Conservation (phyloP, 1,140 invertebrate genomes). For the Drosophila arawakana region DNA sequence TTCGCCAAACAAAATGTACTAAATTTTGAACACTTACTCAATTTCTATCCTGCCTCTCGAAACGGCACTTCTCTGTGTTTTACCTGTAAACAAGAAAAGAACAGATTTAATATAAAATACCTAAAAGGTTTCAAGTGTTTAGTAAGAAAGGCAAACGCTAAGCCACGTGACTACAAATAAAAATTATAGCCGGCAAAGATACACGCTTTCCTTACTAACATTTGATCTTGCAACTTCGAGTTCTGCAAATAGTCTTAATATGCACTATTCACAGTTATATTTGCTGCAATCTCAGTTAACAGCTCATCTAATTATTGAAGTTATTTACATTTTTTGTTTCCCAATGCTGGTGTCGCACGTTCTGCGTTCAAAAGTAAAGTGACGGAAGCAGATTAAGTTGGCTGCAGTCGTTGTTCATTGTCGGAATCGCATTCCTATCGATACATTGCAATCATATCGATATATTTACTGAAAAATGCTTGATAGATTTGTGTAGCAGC, state of each 20-base stretch:
- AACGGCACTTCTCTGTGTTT: slow-evolving; percentile 13
- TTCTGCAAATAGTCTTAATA: slow-evolving; percentile 57
- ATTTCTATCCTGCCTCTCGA: slow-evolving; percentile 12
- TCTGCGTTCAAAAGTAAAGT: slow-evolving; percentile 18
- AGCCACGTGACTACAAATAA: slow-evolving; percentile 58
- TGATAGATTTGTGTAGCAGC: background rate
- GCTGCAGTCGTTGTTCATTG: slow-evolving; percentile 19
- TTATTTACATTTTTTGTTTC: slow-evolving; percentile 23
- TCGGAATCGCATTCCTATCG: slow-evolving; percentile 1
- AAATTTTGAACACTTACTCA: slow-evolving; percentile 30
- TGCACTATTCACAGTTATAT: slow-evolving; percentile 71
- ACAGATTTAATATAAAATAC: slow-evolving; percentile 5
- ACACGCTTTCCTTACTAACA: background rate
- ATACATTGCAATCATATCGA: background rate
- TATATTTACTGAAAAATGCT: background rate
- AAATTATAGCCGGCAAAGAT: slow-evolving; percentile 23
- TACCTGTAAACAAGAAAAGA: slow-evolving; percentile 47
- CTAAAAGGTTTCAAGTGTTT: slow-evolving; percentile 22
- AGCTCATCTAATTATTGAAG: background rate
- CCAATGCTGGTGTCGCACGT: background rate
- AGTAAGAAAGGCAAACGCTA: slow-evolving; percentile 4
- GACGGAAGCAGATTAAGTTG: slow-evolving; percentile 26
- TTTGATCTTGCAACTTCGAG: slow-evolving; percentile 70
- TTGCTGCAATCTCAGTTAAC: slow-evolving; percentile 46
- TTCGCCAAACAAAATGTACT: slow-evolving; percentile 33